A percentile compares a stretch with the other conserved stretches of the same genome.
These are phyloP conservation scores for Lycophotia porphyrea DNA, from an alignment of 2,888 invertebrate species.

Conservation along the genomic window DNA sequence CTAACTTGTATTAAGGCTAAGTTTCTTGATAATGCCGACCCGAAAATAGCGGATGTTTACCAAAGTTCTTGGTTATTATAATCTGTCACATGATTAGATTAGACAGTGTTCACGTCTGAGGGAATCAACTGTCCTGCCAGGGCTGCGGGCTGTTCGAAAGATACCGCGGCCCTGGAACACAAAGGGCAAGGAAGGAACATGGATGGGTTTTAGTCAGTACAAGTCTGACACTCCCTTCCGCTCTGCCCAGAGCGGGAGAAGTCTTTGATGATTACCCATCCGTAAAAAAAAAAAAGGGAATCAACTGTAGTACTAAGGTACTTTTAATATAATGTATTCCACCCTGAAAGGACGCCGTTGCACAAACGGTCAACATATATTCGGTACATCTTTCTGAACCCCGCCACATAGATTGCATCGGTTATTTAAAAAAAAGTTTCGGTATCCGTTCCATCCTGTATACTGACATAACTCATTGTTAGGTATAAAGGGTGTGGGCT, in stretches of 20 bases:
- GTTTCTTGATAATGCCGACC: slow-evolving; percentile 57
- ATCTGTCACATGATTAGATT: slow-evolving; percentile 28
- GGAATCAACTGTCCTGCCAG: not conserved
- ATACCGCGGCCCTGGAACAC: no score
- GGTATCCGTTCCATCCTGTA: no score
- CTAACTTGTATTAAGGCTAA: slow-evolving; percentile 46
- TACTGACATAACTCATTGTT: not conserved
- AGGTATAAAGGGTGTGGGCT: no score
- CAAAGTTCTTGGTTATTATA: slow-evolving; percentile 47
- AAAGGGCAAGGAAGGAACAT: no score
- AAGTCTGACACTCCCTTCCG: no score
- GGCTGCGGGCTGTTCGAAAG: no score
- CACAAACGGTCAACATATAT: not conserved
- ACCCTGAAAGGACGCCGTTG: no score
- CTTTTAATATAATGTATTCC: not conserved
- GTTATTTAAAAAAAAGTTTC: not conserved
- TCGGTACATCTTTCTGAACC: not conserved
- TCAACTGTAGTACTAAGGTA: not conserved
- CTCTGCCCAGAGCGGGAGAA: no score
- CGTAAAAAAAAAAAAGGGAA: no score
- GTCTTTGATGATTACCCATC: no score
- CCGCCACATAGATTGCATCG: not conserved
- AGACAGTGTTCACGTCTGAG: not conserved
- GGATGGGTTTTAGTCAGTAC: no score
- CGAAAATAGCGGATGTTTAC: slow-evolving; percentile 55